Percentiles rank a stretch among this genome's conserved stretches.
These are phyloP conservation scores for Microctonus brassicae DNA, from an alignment of 2,888 invertebrate genomes.

Conservation along the genomic window DNA sequence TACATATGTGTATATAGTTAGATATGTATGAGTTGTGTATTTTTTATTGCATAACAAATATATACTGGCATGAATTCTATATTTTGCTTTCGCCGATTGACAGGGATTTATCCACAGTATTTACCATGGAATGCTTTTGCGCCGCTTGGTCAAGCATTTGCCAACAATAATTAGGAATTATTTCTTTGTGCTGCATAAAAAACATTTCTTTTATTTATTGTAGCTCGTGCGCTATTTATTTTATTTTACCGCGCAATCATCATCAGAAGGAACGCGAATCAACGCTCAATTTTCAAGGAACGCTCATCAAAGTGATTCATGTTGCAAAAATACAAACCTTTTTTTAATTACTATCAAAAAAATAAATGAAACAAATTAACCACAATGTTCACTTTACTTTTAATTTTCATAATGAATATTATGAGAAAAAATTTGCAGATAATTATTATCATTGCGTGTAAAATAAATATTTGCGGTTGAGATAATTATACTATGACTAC, in stretches of 20 bases:
- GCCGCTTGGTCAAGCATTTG: not conserved
- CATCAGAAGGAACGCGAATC: not conserved
- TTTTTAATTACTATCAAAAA: no score
- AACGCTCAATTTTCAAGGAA: conserved; percentile 27
- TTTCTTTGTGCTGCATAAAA: conserved; percentile 6
- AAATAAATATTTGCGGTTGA: not conserved
- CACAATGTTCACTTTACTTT: no score
- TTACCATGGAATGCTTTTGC: conserved; percentile 4
- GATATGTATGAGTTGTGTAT: no score
- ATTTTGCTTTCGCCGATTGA: not conserved
- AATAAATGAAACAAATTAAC: no score
- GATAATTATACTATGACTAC: no score
- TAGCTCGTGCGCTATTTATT: conserved; percentile 19
- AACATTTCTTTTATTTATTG: not conserved
- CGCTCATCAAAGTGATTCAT: conserved; percentile 7
- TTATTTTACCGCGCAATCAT: not conserved
- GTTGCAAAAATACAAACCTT: no score
- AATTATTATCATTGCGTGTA: no score
- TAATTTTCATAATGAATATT: no score
- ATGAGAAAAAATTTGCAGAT: no score
- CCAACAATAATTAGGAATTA: conserved; percentile 23
- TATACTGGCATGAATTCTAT: not conserved
- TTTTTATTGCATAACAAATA: not conserved
- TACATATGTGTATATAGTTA: not conserved
- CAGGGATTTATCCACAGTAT: not conserved